Evolutionary conservation across 2,888 invertebrate genomes (phyloP).

Genomic region (Petrolisthes cinctipes): DNA sequence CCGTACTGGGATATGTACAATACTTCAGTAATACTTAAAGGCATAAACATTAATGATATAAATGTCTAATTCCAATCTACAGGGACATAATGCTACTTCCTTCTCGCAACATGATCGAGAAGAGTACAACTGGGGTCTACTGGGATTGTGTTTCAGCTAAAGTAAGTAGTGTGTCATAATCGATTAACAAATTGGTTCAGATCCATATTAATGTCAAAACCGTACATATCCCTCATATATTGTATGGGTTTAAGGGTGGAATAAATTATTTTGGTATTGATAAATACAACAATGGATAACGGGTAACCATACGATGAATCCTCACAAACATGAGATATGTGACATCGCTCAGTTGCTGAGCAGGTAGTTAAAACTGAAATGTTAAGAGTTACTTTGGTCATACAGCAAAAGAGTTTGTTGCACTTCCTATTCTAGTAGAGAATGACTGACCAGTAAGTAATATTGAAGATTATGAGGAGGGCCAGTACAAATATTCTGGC

Average conservation of each 20-base stretch:
- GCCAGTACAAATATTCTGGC: slow-evolving; percentile 43
- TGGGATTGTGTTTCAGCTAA: slow-evolving; percentile 12
- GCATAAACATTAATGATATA: not conserved
- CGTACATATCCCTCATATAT: not conserved
- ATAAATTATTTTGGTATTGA: not conserved
- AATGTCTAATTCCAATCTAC: not conserved
- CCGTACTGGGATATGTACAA: too few relatives aligned
- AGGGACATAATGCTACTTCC: not conserved
- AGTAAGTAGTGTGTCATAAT: not conserved
- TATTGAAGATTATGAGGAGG: slow-evolving; percentile 56
- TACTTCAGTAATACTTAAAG: not conserved
- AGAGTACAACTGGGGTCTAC: not conserved
- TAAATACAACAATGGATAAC: not conserved
- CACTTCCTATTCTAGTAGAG: not conserved
- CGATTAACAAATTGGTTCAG: not conserved
- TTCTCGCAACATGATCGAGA: not conserved
- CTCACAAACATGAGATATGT: not conserved
- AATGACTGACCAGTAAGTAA: slow-evolving; percentile 56
- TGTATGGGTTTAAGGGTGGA: not conserved
- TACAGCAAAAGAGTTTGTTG: not conserved
- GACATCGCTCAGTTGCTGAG: not conserved
- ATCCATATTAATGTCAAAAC: not conserved
- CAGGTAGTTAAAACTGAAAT: not conserved
- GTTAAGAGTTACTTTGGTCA: not conserved
- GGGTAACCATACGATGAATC: not conserved